Evolutionary conservation across 2,888 invertebrate species (phyloP).

Genomic region (Eilema depressum): DNA sequence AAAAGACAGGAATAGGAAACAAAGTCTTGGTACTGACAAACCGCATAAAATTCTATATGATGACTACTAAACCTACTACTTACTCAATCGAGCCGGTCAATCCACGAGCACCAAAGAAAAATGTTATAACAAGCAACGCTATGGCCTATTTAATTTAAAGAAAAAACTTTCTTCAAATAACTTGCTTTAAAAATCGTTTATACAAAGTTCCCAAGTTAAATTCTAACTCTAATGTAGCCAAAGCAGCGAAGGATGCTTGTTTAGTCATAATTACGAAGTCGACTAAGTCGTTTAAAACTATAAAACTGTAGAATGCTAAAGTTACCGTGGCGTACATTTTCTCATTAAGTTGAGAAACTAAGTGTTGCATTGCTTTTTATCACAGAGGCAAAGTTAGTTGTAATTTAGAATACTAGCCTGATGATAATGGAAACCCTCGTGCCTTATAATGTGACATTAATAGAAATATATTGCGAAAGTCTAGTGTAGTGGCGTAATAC

Average conservation of each 20-base stretch:
- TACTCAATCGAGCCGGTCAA: background rate
- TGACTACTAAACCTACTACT: no score
- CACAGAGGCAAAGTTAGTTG: conserved; percentile 32
- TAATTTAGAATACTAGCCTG: conserved; percentile 34
- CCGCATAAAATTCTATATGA: no score
- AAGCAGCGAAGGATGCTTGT: conserved; percentile 44
- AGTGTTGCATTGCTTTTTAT: conserved; percentile 58
- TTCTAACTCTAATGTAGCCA: conserved; percentile 49
- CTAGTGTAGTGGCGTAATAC: conserved; percentile 1
- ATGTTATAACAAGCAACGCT: background rate
- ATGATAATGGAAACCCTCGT: conserved; percentile 30
- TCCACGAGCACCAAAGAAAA: background rate
- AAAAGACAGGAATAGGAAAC: no score
- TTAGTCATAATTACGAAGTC: conserved; percentile 59
- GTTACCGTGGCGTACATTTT: conserved; percentile 71
- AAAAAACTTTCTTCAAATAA: background rate
- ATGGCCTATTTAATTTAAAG: background rate
- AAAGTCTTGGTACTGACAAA: no score
- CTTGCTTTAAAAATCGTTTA: conserved; percentile 37
- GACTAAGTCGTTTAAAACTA: conserved; percentile 69
- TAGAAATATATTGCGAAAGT: conserved; percentile 23
- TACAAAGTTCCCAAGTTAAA: conserved; percentile 37
- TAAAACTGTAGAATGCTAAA: conserved; percentile 65
- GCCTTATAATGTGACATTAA: conserved; percentile 21
- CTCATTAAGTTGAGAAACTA: conserved; percentile 73